Evolutionary conservation across 2,113 vertebrate genomes (phyloP), one percentile per base, ranked within the genome.

Genomic region (Dromaius novaehollandiae): DNA sequence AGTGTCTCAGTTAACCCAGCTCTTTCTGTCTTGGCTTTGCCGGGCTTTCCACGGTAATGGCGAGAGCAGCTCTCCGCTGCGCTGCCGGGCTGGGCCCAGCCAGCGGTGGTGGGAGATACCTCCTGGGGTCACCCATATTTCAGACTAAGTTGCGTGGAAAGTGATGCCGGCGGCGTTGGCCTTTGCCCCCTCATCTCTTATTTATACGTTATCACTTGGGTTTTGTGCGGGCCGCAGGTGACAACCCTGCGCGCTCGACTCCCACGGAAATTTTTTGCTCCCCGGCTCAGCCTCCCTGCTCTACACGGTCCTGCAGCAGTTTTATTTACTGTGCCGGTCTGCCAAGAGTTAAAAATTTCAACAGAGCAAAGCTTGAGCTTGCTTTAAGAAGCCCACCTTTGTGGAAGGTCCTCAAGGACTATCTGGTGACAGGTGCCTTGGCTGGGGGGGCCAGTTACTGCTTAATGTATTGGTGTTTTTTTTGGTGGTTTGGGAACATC

Each of bases 1-100:
- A 88, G 71, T 74, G 81, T 78, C 81, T 86, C 56, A 5, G 80
- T 44, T 73, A 51, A n/a, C 61, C 91, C 88, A 70, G 70, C 77
- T 94, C 85, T 90, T 94, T 77, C 95, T 85, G 50, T 82, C 92
- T 88, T 42, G 92, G 80, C 76, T 86, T 44, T 82, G 71, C 75
- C 3, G 3, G 70, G 82, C 66, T 95, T 93, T 56, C 70, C 86
- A 24, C 44, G 40, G 58, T 32, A 44, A 81, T 73, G 55, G 82
- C 66, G 85, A 44, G 93, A 95, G 84, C 88, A 73, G 51, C 58
- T 79, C 70, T 36, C 28, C 60, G 34, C 32, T 73, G 71, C 77
- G 55, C 58, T 11, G 60, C 64, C 58, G 46, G 50, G 44, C 69
- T 0, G 14, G 71, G 55, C 71, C 77, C 32, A 22, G 26, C 21